Conservation (phyloP, 2,888 invertebrate species). For the Hyppa rectilinea region DNA sequence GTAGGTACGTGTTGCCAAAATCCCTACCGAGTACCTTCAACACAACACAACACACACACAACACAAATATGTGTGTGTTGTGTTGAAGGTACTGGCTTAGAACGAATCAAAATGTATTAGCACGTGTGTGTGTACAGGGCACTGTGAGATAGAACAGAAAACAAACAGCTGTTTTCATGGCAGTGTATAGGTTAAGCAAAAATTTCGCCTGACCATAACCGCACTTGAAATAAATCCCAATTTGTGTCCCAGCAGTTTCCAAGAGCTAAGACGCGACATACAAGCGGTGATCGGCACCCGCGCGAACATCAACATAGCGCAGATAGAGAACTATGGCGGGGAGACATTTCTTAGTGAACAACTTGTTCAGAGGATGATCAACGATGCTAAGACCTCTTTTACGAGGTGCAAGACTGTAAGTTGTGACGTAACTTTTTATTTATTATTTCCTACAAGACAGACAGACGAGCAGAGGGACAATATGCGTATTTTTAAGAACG, state of each 20-base stretch:
- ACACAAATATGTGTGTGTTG: no score
- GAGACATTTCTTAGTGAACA: constrained; percentile 99
- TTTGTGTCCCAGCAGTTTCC: constrained; percentile 91
- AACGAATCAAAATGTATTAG: no score
- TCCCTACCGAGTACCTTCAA: no score
- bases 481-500: no score
- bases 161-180: no score
- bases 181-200: no score
- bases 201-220: background rate
- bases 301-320: constrained; percentile 97
- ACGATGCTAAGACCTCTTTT: constrained; percentile 97
- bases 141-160: no score
- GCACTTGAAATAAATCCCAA: background rate
- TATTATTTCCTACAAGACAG: background rate
- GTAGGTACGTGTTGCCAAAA: no score
- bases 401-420: constrained; percentile 95
- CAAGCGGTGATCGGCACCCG: constrained; percentile 98
- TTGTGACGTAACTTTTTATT: background rate
- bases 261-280: constrained; percentile 97
- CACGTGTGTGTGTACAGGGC: no score
- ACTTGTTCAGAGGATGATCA: constrained; percentile 96
- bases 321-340: constrained; percentile 98
- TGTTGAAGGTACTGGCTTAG: no score
- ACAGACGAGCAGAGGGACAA: no score
- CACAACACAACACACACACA: no score